phyloP scores from a whole-genome alignment of 2,113 vertebrate species.

The Donacobius atricapilla region DNA sequence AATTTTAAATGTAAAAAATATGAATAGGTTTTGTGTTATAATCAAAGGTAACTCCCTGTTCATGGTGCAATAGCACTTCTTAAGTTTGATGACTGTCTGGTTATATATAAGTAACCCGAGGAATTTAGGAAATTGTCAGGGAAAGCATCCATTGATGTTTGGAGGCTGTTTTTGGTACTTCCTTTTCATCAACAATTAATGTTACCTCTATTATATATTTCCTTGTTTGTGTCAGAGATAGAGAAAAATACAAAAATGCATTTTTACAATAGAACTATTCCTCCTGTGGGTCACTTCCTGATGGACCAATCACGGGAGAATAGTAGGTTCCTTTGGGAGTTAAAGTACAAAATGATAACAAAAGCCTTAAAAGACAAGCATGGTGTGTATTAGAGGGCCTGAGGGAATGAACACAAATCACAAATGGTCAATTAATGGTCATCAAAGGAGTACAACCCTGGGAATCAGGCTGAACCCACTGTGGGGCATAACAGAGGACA shows the following conservation, averaged over 20 bases:
- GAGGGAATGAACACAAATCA: not conserved
- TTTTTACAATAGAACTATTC: not conserved
- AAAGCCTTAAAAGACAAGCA: not conserved
- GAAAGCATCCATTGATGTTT: not conserved
- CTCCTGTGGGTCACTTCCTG: not conserved
- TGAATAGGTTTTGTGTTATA: not conserved
- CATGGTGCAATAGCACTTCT: not conserved
- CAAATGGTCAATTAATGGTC: not conserved
- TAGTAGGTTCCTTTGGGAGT: not conserved
- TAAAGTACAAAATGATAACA: not conserved
- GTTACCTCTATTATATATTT: not conserved
- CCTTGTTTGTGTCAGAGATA: not conserved
- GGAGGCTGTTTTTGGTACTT: not conserved
- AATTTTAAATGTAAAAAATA: not conserved
- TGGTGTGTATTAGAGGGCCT: rapidly evolving
- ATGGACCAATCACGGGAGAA: not conserved
- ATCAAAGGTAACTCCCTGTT: not conserved
- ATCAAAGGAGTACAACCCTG: not conserved
- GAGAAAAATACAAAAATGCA: not conserved
- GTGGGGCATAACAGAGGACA: not conserved
- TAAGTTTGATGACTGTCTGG: not conserved
- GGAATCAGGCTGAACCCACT: not conserved
- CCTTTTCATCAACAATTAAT: not conserved
- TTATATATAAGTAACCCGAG: not conserved
- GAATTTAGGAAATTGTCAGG: not conserved